Conservation (phyloP, 2,113 vertebrate species). For the Ellobius talpinus region DNA sequence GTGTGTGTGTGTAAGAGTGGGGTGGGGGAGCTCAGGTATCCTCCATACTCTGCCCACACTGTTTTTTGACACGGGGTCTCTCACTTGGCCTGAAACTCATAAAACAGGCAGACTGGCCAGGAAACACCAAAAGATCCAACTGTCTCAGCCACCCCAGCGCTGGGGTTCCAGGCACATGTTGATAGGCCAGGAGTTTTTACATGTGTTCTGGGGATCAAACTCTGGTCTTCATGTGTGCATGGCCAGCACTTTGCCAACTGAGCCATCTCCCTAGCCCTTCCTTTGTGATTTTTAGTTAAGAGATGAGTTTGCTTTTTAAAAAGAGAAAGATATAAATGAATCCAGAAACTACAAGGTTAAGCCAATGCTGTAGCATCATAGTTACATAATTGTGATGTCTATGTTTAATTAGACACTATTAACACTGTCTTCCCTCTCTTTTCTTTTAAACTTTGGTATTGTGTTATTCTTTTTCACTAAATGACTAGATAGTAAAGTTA, state of each 20-base stretch:
- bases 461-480: conserved; percentile 29
- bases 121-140: not conserved
- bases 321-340: not conserved
- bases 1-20: not conserved
- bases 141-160: not conserved
- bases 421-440: not conserved
- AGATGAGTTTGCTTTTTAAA: not conserved
- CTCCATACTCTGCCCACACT: not conserved
- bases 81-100: not conserved
- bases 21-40: not conserved
- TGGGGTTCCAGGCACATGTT: not conserved
- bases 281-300: conserved; percentile 19
- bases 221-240: not conserved
- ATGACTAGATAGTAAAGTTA: not conserved
- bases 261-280: not conserved
- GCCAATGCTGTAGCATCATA: not conserved
- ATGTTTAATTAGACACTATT: conserved; percentile 26
- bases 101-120: not conserved
- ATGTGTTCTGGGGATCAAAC: not conserved
- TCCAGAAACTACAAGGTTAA: not conserved
- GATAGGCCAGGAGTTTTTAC: not conserved
- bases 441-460: not conserved
- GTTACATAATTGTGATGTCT: not conserved
- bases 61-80: not conserved
- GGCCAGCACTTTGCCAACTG: not conserved